Evolutionary conservation across 1,140 invertebrate genomes (phyloP).

Genomic region (Scylla paramamosain): DNA sequence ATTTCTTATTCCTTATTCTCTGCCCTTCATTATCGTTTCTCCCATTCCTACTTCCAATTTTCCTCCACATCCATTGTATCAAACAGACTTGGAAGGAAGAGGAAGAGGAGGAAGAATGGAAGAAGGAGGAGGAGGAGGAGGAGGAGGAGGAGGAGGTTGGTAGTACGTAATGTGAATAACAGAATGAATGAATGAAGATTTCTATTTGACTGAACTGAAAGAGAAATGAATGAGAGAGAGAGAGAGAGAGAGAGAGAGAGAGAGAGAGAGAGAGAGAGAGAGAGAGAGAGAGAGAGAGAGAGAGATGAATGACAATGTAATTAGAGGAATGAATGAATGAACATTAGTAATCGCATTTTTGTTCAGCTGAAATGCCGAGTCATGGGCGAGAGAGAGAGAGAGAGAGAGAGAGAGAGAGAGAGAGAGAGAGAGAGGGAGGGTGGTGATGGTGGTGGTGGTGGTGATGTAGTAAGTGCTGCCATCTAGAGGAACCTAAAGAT

Average conservation of each 20-base stretch:
- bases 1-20: not conserved
- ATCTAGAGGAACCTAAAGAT: conserved; percentile 27
- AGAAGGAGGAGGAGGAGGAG: not conserved
- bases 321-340: conserved; percentile 7
- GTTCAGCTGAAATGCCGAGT: not conserved
- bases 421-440: not conserved
- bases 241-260: conserved; percentile 38
- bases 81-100: not conserved
- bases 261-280: not conserved
- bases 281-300: not conserved
- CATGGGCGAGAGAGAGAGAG: not conserved
- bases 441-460: conserved; percentile 33
- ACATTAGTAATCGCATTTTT: not conserved
- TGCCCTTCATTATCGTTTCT: not conserved
- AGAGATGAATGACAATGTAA: not conserved
- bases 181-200: not conserved
- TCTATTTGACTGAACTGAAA: not conserved
- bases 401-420: not conserved
- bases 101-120: not conserved
- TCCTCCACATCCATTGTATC: not conserved
- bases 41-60: not conserved
- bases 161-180: not conserved
- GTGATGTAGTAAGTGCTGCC: conserved; percentile 41
- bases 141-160: not conserved
- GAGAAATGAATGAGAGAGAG: not conserved